Evolutionary conservation across 2,113 vertebrate species (phyloP).

Genomic region (mouse (Mus musculus)): DNA sequence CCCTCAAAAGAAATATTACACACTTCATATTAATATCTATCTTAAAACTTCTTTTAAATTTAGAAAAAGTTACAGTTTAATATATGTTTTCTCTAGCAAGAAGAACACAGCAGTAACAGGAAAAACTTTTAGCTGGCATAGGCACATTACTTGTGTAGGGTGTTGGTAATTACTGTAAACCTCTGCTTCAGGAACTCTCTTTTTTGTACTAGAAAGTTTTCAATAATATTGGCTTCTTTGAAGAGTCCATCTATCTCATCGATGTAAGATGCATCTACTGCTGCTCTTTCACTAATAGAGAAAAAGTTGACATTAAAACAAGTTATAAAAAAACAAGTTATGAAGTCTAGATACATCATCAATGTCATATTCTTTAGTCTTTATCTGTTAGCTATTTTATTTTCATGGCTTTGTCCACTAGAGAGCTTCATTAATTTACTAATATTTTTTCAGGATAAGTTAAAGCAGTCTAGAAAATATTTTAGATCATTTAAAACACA

Average conservation of each 20-base stretch:
- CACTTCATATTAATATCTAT: conserved; percentile 11
- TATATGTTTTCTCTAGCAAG: conserved; percentile 51
- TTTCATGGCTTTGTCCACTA: conserved; percentile 54
- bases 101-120: conserved; percentile 27
- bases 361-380: conserved; percentile 26
- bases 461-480: conserved; percentile 59
- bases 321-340: conserved; percentile 69
- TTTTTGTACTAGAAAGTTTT: conserved; percentile 85
- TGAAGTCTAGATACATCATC: conserved; percentile 48
- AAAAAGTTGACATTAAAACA: conserved; percentile 76
- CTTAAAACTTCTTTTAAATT: conserved; percentile 41
- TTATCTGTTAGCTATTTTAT: conserved; percentile 58
- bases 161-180: conserved; percentile 81
- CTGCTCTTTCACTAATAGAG: conserved; percentile 85
- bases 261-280: conserved; percentile 84
- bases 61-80: conserved; percentile 59
- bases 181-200: conserved; percentile 85
- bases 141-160: conserved; percentile 79
- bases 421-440: conserved; percentile 53
- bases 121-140: conserved; percentile 55
- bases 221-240: conserved; percentile 84
- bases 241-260: conserved; percentile 86
- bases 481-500: conserved; percentile 52
- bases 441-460: conserved; percentile 44
- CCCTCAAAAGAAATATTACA: conserved; percentile 56